Conservation (phyloP, 1,140 invertebrate genomes). For the Thaumetopoea pityocampa region DNA sequence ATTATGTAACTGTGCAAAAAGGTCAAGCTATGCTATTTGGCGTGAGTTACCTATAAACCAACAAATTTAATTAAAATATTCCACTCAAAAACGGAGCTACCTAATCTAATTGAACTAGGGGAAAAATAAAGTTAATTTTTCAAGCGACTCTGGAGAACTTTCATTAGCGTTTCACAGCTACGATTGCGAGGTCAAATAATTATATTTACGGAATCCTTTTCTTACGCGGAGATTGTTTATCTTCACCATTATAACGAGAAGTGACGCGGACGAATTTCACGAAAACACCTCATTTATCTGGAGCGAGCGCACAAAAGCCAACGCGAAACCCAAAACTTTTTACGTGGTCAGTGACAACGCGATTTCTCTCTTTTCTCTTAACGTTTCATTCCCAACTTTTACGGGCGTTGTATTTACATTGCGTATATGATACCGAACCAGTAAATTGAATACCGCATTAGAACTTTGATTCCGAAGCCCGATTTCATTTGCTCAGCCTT, state of each 20-base stretch:
- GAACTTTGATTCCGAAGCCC: conserved; percentile 30
- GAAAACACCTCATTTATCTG: conserved; percentile 72
- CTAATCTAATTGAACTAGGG: conserved; percentile 46
- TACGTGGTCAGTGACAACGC: conserved; percentile 71
- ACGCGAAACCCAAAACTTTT: conserved; percentile 72
- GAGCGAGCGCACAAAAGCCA: conserved; percentile 64
- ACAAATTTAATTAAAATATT: conserved; percentile 54
- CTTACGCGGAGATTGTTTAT: conserved; percentile 72
- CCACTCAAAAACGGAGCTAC: conserved; percentile 46
- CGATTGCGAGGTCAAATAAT: conserved; percentile 71
- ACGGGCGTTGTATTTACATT: conserved; percentile 41
- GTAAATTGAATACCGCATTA: conserved; percentile 17
- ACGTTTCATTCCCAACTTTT: conserved; percentile 57
- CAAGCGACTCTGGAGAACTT: conserved; percentile 46
- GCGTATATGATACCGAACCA: conserved; percentile 14
- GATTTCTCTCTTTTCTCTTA: conserved; percentile 66
- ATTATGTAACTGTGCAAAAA: too few relatives aligned
- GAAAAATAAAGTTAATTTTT: conserved; percentile 57
- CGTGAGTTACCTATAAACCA: conserved; percentile 27
- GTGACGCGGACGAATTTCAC: conserved; percentile 71
- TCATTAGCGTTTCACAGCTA: conserved; percentile 64
- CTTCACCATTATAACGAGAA: conserved; percentile 68
- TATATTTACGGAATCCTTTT: conserved; percentile 72
- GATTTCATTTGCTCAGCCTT: conserved; percentile 51
- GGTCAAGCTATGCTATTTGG: conserved; percentile 8